Percentiles rank a stretch among this genome's conserved stretches.
phyloP scores from a whole-genome alignment of 2,797 vertebrate genomes.

The Salmo trutta region DNA sequence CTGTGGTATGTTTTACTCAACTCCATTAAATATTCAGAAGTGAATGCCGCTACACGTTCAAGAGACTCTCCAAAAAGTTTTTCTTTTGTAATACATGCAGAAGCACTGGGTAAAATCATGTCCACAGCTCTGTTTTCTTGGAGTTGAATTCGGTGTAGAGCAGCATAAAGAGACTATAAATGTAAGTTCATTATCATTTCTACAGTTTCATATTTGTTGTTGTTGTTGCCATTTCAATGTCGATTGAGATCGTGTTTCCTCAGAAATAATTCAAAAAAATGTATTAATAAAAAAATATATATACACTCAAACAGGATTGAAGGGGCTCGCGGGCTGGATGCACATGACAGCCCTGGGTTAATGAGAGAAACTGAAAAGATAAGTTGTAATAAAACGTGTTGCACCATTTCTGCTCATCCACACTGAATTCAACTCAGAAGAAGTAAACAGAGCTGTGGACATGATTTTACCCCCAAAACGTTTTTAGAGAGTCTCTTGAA shows the following conservation, averaged over 20 bases:
- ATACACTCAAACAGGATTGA: no score
- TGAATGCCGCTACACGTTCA: background rate
- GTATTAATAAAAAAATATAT: no score
- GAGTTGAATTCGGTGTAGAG: background rate
- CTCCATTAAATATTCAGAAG: constrained; percentile 13
- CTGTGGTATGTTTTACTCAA: constrained; percentile 11
- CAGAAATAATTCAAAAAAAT: no score
- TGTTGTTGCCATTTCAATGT: no score
- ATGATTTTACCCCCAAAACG: background rate
- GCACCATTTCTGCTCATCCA: background rate
- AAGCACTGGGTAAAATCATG: background rate
- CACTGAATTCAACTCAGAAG: background rate
- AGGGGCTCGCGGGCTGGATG: no score
- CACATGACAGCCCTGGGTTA: background rate
- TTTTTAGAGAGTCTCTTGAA: background rate
- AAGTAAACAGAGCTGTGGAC: background rate
- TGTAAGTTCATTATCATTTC: background rate
- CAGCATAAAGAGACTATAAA: background rate
- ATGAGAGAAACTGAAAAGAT: background rate
- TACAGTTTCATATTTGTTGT: background rate
- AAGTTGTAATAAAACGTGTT: background rate
- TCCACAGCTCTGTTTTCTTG: background rate
- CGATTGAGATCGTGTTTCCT: no score
- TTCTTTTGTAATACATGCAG: background rate
- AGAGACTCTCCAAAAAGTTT: background rate